Base-by-base conservation (phyloP, 2,113 vertebrate genomes). In the Phalacrocorax aristotelis region DNA sequence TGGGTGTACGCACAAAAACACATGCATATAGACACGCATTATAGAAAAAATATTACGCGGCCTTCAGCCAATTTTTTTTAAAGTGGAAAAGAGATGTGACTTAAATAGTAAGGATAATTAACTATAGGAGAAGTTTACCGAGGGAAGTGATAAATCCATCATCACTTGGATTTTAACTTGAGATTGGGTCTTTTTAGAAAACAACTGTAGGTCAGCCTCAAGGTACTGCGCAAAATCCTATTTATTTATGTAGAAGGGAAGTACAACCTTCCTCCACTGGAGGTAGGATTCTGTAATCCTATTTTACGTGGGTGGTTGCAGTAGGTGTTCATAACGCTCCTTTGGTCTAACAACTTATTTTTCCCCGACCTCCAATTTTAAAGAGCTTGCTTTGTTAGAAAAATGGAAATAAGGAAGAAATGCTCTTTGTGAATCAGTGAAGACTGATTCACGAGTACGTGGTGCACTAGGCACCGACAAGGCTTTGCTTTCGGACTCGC, bases 81-180 rank as follows among this genome's bases (percentile, higher is more conserved):
- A 91, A 62, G 44, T 97, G 87, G 89, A 95, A 97, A 97, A 95
- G 96, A 94, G 96, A 95, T 11, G 29, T 97, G 92, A 95, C 93
- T 94, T 93, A 87, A 95, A 95, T 91, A 91, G 89, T 62, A 96
- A 94, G 95, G 94, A 72, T 95, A 97, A 97, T 95, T 97, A 95
- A 83, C 94, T 90, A 27, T 91, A 62, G 91, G 57, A 92, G 55
- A 91, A 89, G 78, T 95, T 94, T 96, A 96, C 83, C 32, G 46
- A 94, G 84, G 93, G 89, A 97, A 96, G 93, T 54, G 91, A 96
- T 97, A 91, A 97, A 96, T 95, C 91, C 84, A 72, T 97, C 96
- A 89, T 54, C 93, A 44, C 81, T 85, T 77, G 87, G 25, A 57
- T 36, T 94, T 44, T 69, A 46, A 65, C 51, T 72, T 46, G 52